Base-by-base conservation (phyloP, 2,113 vertebrate species). In the Phylloscopus trochilus region DNA sequence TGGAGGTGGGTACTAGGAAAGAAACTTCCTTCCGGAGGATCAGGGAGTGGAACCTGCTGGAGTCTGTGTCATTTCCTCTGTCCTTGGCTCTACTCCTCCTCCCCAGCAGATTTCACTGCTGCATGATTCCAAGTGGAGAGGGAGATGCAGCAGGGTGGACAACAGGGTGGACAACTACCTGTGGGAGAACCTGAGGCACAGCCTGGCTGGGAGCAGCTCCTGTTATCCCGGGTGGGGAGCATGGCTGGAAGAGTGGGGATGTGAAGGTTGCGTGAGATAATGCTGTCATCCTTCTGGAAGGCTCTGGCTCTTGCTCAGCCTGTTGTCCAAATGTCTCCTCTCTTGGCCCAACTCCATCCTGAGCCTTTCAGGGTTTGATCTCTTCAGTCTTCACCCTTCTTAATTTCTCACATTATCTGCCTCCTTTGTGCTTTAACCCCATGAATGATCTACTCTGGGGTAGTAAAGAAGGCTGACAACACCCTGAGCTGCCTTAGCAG, bases 1-100 rank as follows among this genome's bases (percentile, higher is more conserved):
- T 95, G 89, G 95, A 96, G 95, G 91, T 96, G 93, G 92, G 91
- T 96, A 93, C 91, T 91, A 93, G 95, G 94, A 95, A 97, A 96
- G 95, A 66, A 93, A 87, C 77, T 97, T 97, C 96, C 96, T 97
- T 97, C 96, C 96, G 95, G 95, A 97, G 95, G 93, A 95, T 95
- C 94, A 95, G 96, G 95, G 96, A 96, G 95, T 96, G 96, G 94
- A 79, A 95, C 95, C 96, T 97, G 87, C 91, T 95, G 92, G 74
- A 96, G 87, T 89, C 94, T 82, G 87, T 96, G 92, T 95, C 83
- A 92, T 96, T 96, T 97, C 95, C 96, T 96, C 70, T 93, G 96
- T 89, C 96, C 96, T 97, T 97, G 95, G 91, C 94, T 95, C 87
- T 92, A 33, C 56, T 97, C 84, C 94, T 95, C 87, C 81, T 97